Conservation (phyloP, 2,113 vertebrate species). For the Sitta europaea region DNA sequence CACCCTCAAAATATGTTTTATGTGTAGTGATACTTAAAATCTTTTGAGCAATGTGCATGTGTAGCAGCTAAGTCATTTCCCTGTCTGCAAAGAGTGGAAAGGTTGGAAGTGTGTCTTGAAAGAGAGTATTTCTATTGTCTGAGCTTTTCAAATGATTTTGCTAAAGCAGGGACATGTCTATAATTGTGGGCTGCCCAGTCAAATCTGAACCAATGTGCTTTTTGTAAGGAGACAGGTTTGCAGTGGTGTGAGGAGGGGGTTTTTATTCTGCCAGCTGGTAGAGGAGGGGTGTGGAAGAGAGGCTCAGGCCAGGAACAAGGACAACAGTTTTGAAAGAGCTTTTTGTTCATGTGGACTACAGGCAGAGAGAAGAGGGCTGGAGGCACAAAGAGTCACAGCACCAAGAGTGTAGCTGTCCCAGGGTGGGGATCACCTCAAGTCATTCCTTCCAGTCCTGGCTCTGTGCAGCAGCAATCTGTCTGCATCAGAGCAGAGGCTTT, state of each 20-base stretch:
- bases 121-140: not conserved
- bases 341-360: not conserved
- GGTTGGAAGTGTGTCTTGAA: not conserved
- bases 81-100: not conserved
- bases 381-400: not conserved
- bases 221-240: not conserved
- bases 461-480: not conserved
- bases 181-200: not conserved
- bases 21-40: not conserved
- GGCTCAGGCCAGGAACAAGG: not conserved
- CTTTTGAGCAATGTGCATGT: not conserved
- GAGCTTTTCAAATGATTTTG: not conserved
- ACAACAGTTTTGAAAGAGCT: not conserved
- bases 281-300: not conserved
- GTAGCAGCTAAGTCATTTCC: not conserved
- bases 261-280: not conserved
- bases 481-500: not conserved
- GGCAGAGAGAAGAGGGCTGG: not conserved
- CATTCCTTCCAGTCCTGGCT: not conserved
- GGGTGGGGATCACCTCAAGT: not conserved
- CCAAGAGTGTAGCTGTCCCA: not conserved
- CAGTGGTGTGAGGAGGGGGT: not conserved
- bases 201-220: not conserved
- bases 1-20: not conserved
- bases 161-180: not conserved